Evolutionary conservation across 2,113 vertebrate genomes (phyloP).

Genomic region (Papio anubis): DNA sequence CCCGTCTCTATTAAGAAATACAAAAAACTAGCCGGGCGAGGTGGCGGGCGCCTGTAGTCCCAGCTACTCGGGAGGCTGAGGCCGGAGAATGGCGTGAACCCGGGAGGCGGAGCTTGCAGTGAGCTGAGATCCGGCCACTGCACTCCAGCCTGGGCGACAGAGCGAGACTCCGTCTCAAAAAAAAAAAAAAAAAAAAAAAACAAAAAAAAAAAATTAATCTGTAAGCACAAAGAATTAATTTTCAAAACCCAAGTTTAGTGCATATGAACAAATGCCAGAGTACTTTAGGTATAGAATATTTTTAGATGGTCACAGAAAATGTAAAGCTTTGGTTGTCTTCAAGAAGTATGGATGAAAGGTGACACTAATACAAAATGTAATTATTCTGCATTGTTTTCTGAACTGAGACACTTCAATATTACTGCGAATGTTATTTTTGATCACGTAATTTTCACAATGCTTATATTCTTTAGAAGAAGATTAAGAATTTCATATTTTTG

Average conservation of each 20-base stretch:
- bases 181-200: too few species aligned
- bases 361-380: neutral
- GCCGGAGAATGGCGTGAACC: too few species aligned
- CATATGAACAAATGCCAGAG: neutral
- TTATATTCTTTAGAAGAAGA: neutral
- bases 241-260: neutral
- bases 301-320: neutral
- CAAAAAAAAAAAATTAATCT: neutral
- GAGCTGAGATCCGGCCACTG: too few species aligned
- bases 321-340: neutral
- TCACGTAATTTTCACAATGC: neutral
- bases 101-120: too few species aligned
- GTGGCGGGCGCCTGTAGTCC: too few species aligned
- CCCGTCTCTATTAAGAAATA: too few species aligned
- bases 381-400: conserved; percentile 30
- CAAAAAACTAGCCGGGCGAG: too few species aligned
- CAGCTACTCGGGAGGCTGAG: too few species aligned
- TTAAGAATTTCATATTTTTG: conserved; percentile 22
- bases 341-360: neutral
- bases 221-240: neutral
- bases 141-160: too few species aligned
- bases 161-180: too few species aligned
- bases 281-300: neutral
- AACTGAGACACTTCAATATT: neutral
- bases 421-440: neutral